A percentile compares a stretch with the other conserved stretches of the same genome.
Evolutionary conservation across 1,140 invertebrate species (phyloP).

Genomic region (Asbolus verrucosus): DNA sequence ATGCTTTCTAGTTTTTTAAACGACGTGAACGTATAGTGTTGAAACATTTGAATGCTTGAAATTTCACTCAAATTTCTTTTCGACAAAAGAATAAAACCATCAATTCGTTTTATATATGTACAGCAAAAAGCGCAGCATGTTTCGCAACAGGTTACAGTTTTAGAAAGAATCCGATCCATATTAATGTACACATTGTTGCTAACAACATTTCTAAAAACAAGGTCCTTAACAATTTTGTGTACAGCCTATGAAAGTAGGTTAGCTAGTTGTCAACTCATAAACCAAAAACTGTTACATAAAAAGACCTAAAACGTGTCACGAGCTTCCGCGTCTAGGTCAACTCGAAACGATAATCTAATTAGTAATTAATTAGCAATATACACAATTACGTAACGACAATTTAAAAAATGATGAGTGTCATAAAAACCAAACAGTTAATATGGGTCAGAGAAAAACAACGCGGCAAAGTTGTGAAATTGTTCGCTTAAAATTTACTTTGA

Average conservation of each 20-base stretch:
- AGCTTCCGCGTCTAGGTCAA: conserved; percentile 32
- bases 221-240: not conserved
- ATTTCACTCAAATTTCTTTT: conserved; percentile 31
- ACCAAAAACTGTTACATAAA: conserved; percentile 1
- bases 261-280: not conserved
- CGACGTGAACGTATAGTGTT: conserved; percentile 14
- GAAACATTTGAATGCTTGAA: not conserved
- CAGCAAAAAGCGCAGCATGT: too few species aligned
- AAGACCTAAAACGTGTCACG: conserved; percentile 16
- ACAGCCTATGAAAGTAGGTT: too few species aligned
- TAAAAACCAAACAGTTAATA: conserved; percentile 26
- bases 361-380: conserved; percentile 38
- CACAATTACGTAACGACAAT: conserved; percentile 36
- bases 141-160: too few species aligned
- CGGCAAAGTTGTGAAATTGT: conserved; percentile 35
- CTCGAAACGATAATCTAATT: conserved; percentile 30
- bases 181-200: too few species aligned
- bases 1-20: conserved; percentile 35
- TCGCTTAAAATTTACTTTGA: conserved; percentile 41
- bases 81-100: conserved; percentile 12
- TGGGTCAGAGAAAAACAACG: conserved; percentile 34
- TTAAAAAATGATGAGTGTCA: conserved; percentile 34
- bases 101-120: too few species aligned
- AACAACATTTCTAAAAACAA: too few species aligned
- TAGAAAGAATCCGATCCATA: too few species aligned